These are phyloP conservation scores for Kradibia gibbosae DNA, from an alignment of 1,140 invertebrate genomes.

Conservation along the genomic window DNA sequence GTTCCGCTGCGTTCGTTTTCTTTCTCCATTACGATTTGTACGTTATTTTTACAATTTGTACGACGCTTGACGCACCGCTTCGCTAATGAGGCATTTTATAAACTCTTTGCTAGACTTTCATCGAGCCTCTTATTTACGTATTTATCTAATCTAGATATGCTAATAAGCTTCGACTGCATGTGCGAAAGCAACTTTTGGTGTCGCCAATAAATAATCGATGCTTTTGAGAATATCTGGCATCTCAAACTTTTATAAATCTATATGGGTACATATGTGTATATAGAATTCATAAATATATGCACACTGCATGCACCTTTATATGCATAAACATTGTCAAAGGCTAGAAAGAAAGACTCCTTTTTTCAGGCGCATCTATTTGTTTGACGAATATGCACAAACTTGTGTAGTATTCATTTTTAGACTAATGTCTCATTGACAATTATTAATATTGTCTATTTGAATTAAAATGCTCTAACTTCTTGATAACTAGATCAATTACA, in stretches of 20 bases:
- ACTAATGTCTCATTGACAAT: no score
- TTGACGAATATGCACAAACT: neutral
- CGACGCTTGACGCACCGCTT: neutral
- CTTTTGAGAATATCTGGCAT: neutral
- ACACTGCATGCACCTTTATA: no score
- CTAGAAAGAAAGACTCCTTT: neutral
- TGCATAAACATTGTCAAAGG: neutral
- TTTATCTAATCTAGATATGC: neutral
- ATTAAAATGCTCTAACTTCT: no score
- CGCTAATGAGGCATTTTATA: neutral
- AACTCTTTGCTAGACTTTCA: neutral
- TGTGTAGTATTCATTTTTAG: no score
- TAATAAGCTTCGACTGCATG: neutral
- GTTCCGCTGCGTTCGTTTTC: neutral
- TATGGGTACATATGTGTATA: no score
- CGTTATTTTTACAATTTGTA: neutral
- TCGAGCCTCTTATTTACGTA: neutral
- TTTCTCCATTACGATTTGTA: neutral
- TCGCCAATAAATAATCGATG: neutral
- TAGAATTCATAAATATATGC: no score
- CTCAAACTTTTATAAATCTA: neutral
- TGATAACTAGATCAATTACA: no score
- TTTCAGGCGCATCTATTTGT: neutral
- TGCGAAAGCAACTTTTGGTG: neutral
- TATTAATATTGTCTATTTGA: no score